phyloP scores from a whole-genome alignment of 1,140 invertebrate genomes.

The Apis dorsata region DNA sequence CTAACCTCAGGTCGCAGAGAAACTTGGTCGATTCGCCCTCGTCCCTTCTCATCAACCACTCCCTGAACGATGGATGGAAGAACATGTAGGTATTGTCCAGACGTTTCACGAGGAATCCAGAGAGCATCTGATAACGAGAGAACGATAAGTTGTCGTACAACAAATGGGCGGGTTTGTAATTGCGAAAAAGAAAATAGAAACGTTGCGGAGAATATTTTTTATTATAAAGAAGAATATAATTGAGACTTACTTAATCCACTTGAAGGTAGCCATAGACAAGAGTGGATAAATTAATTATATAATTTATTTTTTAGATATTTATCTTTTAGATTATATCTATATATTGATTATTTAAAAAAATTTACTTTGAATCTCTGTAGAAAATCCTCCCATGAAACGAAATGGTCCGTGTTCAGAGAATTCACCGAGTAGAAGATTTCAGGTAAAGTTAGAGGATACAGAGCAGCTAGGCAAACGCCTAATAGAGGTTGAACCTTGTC shows the following conservation, averaged over 20 bases:
- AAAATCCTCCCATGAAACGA: constrained; percentile 94
- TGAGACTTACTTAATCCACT: constrained; percentile 23
- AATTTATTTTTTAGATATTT: not conserved
- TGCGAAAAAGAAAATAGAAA: not conserved
- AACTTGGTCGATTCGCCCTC: constrained; percentile 95
- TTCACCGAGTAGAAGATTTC: constrained; percentile 98
- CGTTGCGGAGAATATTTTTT: not conserved
- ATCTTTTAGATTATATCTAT: too few relatives aligned
- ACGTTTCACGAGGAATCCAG: constrained; percentile 92
- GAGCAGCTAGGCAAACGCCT: constrained; percentile 92
- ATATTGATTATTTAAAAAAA: not conserved
- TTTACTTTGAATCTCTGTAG: constrained; percentile 89
- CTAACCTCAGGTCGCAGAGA: constrained; percentile 91
- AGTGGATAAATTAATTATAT: not conserved
- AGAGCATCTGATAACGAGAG: constrained; percentile 81
- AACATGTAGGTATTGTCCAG: constrained; percentile 97
- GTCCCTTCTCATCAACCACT: constrained; percentile 96
- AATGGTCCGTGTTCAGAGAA: constrained; percentile 87
- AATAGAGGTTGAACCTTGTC: constrained; percentile 93
- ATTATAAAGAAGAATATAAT: not conserved
- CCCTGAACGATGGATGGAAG: constrained; percentile 97
- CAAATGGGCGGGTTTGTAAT: not conserved
- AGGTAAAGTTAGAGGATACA: constrained; percentile 93
- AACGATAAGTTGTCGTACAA: not conserved
- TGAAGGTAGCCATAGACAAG: not conserved